Conservation (phyloP, 2,797 vertebrate genomes). For the Steatocranus sp. region DNA sequence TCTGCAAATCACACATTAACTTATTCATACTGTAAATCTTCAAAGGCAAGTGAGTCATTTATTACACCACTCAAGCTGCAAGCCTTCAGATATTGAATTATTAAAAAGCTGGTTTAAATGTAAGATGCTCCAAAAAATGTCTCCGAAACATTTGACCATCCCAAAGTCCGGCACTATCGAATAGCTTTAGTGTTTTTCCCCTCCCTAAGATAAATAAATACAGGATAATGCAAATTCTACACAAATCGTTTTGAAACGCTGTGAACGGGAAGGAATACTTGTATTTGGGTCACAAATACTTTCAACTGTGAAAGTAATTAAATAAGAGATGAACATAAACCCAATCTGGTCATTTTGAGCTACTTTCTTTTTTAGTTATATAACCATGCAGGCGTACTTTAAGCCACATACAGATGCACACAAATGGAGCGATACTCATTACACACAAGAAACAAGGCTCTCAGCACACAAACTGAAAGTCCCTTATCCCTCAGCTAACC, state of each 20-base stretch:
- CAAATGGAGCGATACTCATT: conserved; percentile 6
- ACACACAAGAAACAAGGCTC: conserved; percentile 16
- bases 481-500: conserved; percentile 24
- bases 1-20: conserved; percentile 30
- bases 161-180: not conserved
- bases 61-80: conserved; percentile 11
- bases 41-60: conserved; percentile 32
- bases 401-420: not conserved
- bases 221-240: not conserved
- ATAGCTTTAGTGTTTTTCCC: not conserved
- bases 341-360: conserved; percentile 30
- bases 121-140: not conserved
- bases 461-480: conserved; percentile 24
- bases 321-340: conserved; percentile 12
- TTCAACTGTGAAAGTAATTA: conserved; percentile 44
- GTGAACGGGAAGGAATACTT: not conserved
- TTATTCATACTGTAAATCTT: conserved; percentile 37
- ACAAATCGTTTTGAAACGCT: not conserved
- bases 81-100: conserved; percentile 17
- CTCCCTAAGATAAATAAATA: not conserved
- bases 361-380: conserved; percentile 9
- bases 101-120: conserved; percentile 5
- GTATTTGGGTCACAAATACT: conserved; percentile 41
- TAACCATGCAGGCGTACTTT: conserved; percentile 9
- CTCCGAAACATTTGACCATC: not conserved